Percentiles rank a stretch among this genome's conserved stretches.
These are phyloP conservation scores for Lithodes maja DNA, from an alignment of 2,888 invertebrate genomes.

Conservation along the genomic window DNA sequence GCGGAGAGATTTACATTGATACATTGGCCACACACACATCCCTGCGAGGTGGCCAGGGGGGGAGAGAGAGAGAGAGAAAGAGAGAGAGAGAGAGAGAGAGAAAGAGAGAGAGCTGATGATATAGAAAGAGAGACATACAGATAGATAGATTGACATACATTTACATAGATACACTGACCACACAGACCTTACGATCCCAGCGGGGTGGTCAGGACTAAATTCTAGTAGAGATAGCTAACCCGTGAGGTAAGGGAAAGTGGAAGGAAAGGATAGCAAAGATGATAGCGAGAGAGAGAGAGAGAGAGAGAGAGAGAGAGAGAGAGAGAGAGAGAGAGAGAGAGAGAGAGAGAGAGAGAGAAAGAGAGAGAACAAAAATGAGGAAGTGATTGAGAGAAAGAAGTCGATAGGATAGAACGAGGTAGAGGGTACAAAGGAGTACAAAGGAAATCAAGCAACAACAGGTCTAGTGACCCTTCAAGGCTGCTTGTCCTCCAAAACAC, in stretches of 20 bases:
- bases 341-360: neutral
- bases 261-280: neutral
- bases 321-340: neutral
- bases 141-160: too few relatives aligned
- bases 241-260: neutral
- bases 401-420: neutral
- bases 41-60: too few relatives aligned
- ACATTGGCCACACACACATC: too few relatives aligned
- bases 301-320: neutral
- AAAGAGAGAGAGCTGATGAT: neutral
- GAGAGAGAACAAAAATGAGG: neutral
- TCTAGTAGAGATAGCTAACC: too few relatives aligned
- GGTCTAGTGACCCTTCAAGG: too few relatives aligned
- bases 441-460: too few relatives aligned
- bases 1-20: too few relatives aligned
- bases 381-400: neutral
- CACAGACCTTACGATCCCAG: too few relatives aligned
- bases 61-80: neutral
- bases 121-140: neutral
- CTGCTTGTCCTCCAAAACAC: too few relatives aligned
- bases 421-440: neutral
- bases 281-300: neutral
- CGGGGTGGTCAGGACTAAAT: too few relatives aligned
- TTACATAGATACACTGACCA: too few relatives aligned
- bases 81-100: neutral